Conservation (phyloP, 2,888 invertebrate species). For the Cabera pusaria region DNA sequence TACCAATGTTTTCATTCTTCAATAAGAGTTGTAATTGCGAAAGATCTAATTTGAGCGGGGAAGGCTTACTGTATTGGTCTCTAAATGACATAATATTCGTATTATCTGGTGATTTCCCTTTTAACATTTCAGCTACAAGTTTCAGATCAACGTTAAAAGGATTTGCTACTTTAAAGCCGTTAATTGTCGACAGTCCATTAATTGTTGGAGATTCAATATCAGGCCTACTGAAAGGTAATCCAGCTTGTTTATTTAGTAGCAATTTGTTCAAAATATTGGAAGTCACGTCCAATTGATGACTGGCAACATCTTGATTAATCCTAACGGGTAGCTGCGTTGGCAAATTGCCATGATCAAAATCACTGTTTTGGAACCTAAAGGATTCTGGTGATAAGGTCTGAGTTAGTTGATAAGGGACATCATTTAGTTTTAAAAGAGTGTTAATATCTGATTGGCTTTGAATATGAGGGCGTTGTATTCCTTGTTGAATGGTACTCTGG, state of each 20-base stretch:
- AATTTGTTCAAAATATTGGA: conserved; percentile 62
- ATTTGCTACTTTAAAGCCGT: conserved; percentile 78
- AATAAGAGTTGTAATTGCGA: conserved; percentile 64
- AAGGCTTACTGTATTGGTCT: conserved; percentile 58
- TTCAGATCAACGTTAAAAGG: conserved; percentile 78
- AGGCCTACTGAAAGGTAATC: conserved; percentile 51
- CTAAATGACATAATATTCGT: conserved; percentile 55
- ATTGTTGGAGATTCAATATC: conserved; percentile 55
- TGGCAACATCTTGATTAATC: conserved; percentile 73
- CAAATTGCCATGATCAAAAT: conserved; percentile 59
- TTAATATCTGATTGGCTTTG: conserved; percentile 51
- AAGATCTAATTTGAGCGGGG: conserved; percentile 62
- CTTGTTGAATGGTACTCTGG: conserved; percentile 48
- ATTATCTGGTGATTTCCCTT: conserved; percentile 67
- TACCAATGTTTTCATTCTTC: conserved; percentile 61
- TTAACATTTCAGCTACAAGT: conserved; percentile 73
- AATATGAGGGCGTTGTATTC: conserved; percentile 49
- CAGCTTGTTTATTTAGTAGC: conserved; percentile 56
- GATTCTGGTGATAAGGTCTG: conserved; percentile 56
- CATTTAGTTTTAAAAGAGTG: conserved; percentile 65
- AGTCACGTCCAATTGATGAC: conserved; percentile 70
- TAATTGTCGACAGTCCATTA: conserved; percentile 64
- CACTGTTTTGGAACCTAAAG: conserved; percentile 52
- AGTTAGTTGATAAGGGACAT: conserved; percentile 65
- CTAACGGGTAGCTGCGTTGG: conserved; percentile 61